Base-by-base conservation (phyloP, 1,140 invertebrate species). In the Micrasema longulum region DNA sequence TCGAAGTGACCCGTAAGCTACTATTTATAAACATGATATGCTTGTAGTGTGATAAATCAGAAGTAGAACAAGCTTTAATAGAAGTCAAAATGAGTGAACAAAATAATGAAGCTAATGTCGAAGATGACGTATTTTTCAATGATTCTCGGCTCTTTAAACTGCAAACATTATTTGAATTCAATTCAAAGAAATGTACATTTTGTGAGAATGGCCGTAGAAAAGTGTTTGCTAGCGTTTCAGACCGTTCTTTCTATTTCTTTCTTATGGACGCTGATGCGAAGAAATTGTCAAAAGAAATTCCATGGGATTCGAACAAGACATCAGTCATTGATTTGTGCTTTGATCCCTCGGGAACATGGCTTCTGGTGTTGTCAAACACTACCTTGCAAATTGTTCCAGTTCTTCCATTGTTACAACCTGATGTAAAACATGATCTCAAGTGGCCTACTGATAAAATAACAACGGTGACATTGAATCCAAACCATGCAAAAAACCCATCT, bases 331-430 rank as follows among this genome's bases (percentile, higher is more conserved):
- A 87, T 65, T 76, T 91, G 55, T 89, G 88, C 78, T 91, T 91
- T 79, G 89, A 91, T 79, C 85, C 88, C 10, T 84, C 84, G 12
- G 88, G 88, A 16, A 84, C 86, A 36, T 91, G 89, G 89, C 79
- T 91, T 11, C 77, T 91, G 2, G 78, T 86, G 64, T 80, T 88
- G 38, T 69, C 45, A 5, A 52, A 31, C 18, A 35, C 62, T 10
- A 52, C 69, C 14, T 64, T 75, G 0, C 63, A 71, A 22, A 62
- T 71, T 16, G 43, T 74, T 10, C 69, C 64, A 6, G 65, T 62
- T 9, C 60, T 71, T 50, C 45, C 64, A n/a, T 41, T 71, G 11
- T 36, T 71, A 16, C 47, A 71, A 12, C 68, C 63, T 4, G 64
- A 52, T 11, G 53, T 55, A 6, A 62, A 64, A 63, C 60, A 57